Evolutionary conservation across 2,888 invertebrate genomes (phyloP).

Genomic region (Ramazzottius varieornatus): DNA sequence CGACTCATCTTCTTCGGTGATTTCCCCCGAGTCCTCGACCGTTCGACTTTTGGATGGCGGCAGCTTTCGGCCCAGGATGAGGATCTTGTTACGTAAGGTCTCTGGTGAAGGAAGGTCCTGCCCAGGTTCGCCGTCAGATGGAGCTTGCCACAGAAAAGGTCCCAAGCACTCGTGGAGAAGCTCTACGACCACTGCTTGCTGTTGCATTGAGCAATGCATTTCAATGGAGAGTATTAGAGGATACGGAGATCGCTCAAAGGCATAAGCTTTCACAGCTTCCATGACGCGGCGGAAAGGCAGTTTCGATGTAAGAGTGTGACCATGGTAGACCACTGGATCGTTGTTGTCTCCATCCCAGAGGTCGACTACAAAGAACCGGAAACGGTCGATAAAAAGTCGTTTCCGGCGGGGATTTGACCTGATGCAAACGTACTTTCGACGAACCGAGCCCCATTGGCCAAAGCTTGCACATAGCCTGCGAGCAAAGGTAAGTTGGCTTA

Average conservation of each 20-base stretch:
- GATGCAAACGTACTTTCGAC: neutral
- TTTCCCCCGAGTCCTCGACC: slow-evolving; percentile 8
- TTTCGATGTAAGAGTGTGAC: slow-evolving; percentile 24
- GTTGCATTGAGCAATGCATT: slow-evolving; percentile 26
- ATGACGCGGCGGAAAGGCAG: slow-evolving; percentile 22
- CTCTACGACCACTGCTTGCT: slow-evolving; percentile 24
- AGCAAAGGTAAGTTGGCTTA: neutral
- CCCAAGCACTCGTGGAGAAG: slow-evolving; percentile 20
- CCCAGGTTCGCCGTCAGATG: slow-evolving; percentile 9
- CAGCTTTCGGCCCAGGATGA: slow-evolving; percentile 7
- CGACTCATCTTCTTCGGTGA: neutral
- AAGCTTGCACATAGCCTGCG: neutral
- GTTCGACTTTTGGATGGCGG: neutral
- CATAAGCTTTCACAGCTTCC: slow-evolving; percentile 25
- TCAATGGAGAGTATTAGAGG: slow-evolving; percentile 28
- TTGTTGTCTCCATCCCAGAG: slow-evolving; percentile 26
- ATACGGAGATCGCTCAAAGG: slow-evolving; percentile 23
- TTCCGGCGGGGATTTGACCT: too few relatives aligned
- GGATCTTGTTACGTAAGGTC: slow-evolving; percentile 15
- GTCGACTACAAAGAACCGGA: slow-evolving; percentile 20
- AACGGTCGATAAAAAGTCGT: too few relatives aligned
- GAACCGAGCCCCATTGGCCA: neutral
- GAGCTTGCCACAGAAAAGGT: slow-evolving; percentile 16
- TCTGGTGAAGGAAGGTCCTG: slow-evolving; percentile 12
- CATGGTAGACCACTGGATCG: slow-evolving; percentile 23